A percentile compares a stretch with the other conserved stretches of the same genome.
phyloP scores from a whole-genome alignment of 1,140 invertebrate genomes.

The Atta cephalotes region DNA sequence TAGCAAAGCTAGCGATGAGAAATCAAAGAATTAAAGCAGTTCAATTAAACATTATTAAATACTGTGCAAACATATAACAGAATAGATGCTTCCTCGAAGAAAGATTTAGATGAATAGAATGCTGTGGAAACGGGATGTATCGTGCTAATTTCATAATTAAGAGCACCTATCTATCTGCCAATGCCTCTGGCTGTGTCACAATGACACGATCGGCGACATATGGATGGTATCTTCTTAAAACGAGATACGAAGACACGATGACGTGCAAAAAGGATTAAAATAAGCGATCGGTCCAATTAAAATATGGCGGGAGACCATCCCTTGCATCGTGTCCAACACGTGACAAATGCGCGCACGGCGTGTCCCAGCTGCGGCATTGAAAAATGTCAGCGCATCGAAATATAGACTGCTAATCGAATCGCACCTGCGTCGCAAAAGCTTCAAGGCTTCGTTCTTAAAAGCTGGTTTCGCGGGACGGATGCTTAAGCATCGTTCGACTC shows the following conservation, averaged over 20 bases:
- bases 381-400: constrained; percentile 49
- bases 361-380: constrained; percentile 66
- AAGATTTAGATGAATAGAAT: neutral
- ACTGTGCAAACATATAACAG: neutral
- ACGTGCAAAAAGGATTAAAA: constrained; percentile 63
- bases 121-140: neutral
- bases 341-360: constrained; percentile 59
- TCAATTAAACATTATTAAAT: neutral
- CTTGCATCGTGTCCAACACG: constrained; percentile 17
- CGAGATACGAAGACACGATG: constrained; percentile 36
- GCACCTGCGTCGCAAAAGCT: constrained; percentile 60
- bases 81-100: neutral
- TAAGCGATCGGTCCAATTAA: constrained; percentile 69
- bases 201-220: neutral
- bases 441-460: constrained; percentile 49
- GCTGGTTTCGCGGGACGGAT: constrained; percentile 35
- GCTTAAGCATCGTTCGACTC: constrained; percentile 69
- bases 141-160: constrained; percentile 25
- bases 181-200: neutral
- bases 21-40: neutral
- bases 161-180: neutral
- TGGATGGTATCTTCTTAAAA: constrained; percentile 22
- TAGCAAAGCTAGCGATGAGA: neutral
- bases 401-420: constrained; percentile 65
- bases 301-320: constrained; percentile 31